Percentiles rank a stretch among this genome's conserved stretches.
phyloP scores from a whole-genome alignment of 2,797 vertebrate genomes.

The Cossypha polioptera region DNA sequence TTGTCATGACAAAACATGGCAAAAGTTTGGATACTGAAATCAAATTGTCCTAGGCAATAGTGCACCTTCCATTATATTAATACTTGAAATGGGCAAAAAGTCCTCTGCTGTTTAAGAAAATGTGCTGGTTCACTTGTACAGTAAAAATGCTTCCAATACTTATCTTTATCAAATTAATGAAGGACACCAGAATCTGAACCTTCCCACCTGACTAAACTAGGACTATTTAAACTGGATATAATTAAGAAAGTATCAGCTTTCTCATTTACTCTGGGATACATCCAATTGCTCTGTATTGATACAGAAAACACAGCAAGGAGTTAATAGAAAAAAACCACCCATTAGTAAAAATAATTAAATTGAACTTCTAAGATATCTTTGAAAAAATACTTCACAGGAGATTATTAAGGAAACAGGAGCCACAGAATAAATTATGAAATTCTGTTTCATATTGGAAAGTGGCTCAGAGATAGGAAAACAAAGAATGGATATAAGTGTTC shows the following conservation, averaged over 20 bases:
- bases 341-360: constrained; percentile 25
- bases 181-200: background rate
- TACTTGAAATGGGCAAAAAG: background rate
- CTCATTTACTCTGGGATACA: background rate
- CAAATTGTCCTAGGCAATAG: background rate
- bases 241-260: background rate
- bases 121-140: fast-evolving
- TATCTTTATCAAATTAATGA: background rate
- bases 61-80: background rate
- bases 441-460: constrained; percentile 13
- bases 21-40: background rate
- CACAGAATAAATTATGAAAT: constrained; percentile 6
- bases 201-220: background rate
- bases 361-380: background rate
- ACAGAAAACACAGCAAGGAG: background rate
- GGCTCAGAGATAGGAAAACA: background rate
- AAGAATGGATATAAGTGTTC: background rate
- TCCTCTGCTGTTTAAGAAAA: background rate
- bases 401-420: background rate
- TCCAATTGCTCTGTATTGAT: background rate
- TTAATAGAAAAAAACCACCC: background rate
- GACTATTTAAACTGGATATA: background rate
- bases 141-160: background rate
- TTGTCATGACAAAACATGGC: background rate
- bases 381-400: constrained; percentile 28